Evolutionary conservation across 1,140 invertebrate genomes (phyloP), one percentile per base, ranked within the genome.

Genomic region (Formica exsecta): DNA sequence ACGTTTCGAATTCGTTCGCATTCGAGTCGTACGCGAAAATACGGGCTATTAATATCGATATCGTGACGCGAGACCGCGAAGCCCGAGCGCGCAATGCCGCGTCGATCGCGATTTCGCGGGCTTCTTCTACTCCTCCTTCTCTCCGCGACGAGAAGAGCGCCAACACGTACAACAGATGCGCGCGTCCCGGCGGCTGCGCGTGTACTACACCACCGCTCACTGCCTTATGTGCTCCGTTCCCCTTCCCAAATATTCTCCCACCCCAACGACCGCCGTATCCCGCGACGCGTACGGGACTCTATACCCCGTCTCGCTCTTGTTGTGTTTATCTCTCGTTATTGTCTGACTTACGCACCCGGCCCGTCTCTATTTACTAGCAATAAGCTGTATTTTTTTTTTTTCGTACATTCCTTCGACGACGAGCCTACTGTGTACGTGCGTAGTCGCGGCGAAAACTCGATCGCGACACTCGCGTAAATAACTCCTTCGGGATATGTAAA

Each of bases 111-210:
- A 90, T 93, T 93, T 92, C 92, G 92, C 93, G 93, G 92, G 93
- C 90, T 93, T 87, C 81, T 64, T 62, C 51, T 16, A 4, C 79
- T 73, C 79, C n/a, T 22, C 9, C 44, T 5, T 11, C 38, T 41
- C 62, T 83, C 32, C 65, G 54, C 65, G 54, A 6, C 32, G 8
- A 41, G 25, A 80, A 89, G 75, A 89, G 88, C 83, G 76, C 62
- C 41, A 91, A 83, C 76, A 71, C 83, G 87, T 59, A 87, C 74
- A 85, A 73, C 70, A 77, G 91, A 93, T 93, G 93, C 94, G 93
- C 93, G 89, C 92, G 91, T 91, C 84, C 85, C 92, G 91, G 92
- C 93, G 93, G 91, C 93, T 94, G 94, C 94, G 93, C 93, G 92
- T 93, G 91, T 4, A 74, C 71, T 74, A 59, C 88, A 93, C 41